These are phyloP conservation scores for Sinotaia quadrata DNA, from an alignment of 2,888 invertebrate species.

Conservation along the genomic window DNA sequence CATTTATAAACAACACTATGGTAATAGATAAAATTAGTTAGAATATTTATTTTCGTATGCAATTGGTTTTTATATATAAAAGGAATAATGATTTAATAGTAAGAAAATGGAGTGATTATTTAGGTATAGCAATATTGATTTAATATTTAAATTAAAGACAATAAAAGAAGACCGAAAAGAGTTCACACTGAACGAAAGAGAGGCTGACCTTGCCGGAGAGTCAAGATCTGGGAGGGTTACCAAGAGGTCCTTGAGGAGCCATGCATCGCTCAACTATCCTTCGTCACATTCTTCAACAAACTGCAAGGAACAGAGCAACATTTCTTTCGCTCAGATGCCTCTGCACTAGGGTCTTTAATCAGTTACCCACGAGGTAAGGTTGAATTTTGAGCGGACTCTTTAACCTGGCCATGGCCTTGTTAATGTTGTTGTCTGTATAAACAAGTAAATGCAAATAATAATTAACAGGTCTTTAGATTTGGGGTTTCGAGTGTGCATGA, in stretches of 20 bases:
- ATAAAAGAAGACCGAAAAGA: background rate
- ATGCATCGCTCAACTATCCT: constrained; percentile 48
- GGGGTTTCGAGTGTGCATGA: background rate
- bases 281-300: constrained; percentile 41
- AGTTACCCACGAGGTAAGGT: constrained; percentile 27
- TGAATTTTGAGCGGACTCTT: background rate
- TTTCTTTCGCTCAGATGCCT: constrained; percentile 33
- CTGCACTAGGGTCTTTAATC: constrained; percentile 33
- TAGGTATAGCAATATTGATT: no score
- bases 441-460: no score
- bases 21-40: constrained; percentile 13
- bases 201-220: constrained; percentile 44
- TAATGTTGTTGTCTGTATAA: no score
- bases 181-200: constrained; percentile 5
- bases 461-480: background rate
- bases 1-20: constrained; percentile 52
- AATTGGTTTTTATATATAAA: no score
- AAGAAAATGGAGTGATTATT: no score
- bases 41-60: background rate
- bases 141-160: no score
- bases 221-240: constrained; percentile 35
- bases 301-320: constrained; percentile 37
- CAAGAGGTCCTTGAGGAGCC: constrained; percentile 8
- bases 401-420: no score
- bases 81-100: no score